phyloP scores from a whole-genome alignment of 2,113 vertebrate genomes.

The Pelobates fuscus region DNA sequence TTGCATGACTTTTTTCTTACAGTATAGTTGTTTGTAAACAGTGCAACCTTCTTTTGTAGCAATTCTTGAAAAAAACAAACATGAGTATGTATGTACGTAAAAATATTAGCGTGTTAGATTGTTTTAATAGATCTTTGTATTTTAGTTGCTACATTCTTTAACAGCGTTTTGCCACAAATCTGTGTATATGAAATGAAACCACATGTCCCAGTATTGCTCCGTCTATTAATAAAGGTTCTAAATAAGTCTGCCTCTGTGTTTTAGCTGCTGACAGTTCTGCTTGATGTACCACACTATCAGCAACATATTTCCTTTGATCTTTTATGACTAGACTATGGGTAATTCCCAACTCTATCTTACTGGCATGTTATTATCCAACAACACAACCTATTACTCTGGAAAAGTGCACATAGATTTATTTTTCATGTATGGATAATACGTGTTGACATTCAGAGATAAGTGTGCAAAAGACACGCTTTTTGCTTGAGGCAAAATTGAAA shows the following conservation, averaged over 20 bases:
- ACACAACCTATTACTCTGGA: not conserved
- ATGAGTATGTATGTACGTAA: no score
- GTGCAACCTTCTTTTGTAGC: no score
- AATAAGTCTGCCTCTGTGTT: not conserved
- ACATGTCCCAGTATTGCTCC: not conserved
- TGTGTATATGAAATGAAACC: not conserved
- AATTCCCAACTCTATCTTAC: not conserved
- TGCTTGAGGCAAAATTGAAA: no score
- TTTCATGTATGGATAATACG: not conserved
- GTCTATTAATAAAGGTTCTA: not conserved
- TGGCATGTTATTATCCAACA: not conserved
- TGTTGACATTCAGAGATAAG: no score
- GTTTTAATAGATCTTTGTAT: no score
- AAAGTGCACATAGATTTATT: not conserved
- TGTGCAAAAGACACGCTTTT: no score
- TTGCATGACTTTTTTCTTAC: no score
- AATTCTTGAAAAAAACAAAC: no score
- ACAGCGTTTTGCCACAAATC: no score
- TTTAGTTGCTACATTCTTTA: no score
- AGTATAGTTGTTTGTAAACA: no score
- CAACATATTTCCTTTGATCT: not conserved
- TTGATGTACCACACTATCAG: not conserved
- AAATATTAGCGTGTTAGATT: no score
- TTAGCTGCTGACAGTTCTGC: not conserved
- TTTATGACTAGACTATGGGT: not conserved